Percentiles rank a stretch among this genome's conserved stretches.
These are phyloP conservation scores for Halcyon leucocephala DNA, from an alignment of 2,797 vertebrate species.

Conservation along the genomic window DNA sequence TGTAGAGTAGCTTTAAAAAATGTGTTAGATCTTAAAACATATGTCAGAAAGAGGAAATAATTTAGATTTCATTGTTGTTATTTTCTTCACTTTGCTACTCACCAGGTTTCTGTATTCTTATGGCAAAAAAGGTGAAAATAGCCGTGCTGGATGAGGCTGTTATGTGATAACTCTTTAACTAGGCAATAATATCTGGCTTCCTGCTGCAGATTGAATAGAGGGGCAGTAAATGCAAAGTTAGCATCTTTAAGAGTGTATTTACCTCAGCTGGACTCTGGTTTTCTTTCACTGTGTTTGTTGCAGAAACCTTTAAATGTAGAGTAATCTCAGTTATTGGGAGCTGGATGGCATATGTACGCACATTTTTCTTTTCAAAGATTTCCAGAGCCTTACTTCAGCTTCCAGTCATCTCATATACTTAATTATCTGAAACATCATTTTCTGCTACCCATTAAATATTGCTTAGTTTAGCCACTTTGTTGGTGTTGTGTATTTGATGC, in stretches of 20 bases:
- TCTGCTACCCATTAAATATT: background rate
- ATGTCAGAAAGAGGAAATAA: background rate
- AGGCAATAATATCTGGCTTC: background rate
- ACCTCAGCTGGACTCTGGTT: background rate
- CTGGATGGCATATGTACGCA: background rate
- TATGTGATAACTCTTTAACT: background rate
- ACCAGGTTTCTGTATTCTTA: background rate
- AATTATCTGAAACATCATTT: background rate
- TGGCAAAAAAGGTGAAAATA: background rate
- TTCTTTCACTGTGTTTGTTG: background rate
- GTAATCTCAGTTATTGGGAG: background rate
- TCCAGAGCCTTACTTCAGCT: background rate
- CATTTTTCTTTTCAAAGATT: background rate
- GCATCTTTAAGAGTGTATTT: constrained; percentile 6
- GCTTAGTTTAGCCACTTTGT: background rate
- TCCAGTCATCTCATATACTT: background rate
- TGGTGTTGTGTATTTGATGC: background rate
- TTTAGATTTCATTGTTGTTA: background rate
- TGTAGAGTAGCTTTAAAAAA: background rate
- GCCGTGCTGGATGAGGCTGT: background rate
- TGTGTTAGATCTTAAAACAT: background rate
- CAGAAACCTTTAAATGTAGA: background rate
- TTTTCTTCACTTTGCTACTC: background rate
- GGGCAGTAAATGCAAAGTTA: constrained; percentile 10
- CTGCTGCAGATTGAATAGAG: background rate